phyloP scores from a whole-genome alignment of 1,140 invertebrate species.

The Cherax destructor region DNA sequence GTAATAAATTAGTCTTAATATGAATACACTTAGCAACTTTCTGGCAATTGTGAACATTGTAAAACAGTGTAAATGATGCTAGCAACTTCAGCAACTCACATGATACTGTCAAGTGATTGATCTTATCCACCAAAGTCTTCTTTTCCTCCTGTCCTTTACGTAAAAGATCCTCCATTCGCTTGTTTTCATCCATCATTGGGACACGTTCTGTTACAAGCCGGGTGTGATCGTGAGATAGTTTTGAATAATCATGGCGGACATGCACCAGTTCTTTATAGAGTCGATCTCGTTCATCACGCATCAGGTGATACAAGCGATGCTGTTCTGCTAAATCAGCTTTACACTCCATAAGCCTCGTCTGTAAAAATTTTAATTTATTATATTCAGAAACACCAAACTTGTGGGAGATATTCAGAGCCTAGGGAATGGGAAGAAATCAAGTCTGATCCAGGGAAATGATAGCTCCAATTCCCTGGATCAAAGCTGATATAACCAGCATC shows the following conservation, averaged over 20 bases:
- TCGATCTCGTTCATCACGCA: slow-evolving; percentile 64
- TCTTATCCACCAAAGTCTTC: slow-evolving; percentile 64
- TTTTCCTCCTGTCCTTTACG: slow-evolving; percentile 63
- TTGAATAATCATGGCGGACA: slow-evolving; percentile 60
- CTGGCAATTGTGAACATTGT: no score
- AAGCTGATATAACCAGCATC: no score
- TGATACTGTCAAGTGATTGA: slow-evolving; percentile 62
- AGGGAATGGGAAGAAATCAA: no score
- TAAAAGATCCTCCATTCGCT: slow-evolving; percentile 49
- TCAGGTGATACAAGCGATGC: slow-evolving; percentile 63
- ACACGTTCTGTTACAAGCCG: slow-evolving; percentile 52
- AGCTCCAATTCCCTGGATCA: no score
- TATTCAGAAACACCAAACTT: no score
- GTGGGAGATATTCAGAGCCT: no score
- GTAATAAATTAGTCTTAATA: no score
- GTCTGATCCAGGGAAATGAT: no score
- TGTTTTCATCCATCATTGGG: slow-evolving; percentile 56
- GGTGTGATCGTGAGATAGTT: slow-evolving; percentile 63
- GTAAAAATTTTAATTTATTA: neutral
- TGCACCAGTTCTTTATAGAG: slow-evolving; percentile 62
- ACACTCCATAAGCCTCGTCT: slow-evolving; percentile 50
- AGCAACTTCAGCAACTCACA: slow-evolving; percentile 8
- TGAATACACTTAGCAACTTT: no score
- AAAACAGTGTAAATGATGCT: neutral
- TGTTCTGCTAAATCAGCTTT: slow-evolving; percentile 67